phyloP scores from a whole-genome alignment of 2,888 invertebrate genomes.

The Tenthredo notha region DNA sequence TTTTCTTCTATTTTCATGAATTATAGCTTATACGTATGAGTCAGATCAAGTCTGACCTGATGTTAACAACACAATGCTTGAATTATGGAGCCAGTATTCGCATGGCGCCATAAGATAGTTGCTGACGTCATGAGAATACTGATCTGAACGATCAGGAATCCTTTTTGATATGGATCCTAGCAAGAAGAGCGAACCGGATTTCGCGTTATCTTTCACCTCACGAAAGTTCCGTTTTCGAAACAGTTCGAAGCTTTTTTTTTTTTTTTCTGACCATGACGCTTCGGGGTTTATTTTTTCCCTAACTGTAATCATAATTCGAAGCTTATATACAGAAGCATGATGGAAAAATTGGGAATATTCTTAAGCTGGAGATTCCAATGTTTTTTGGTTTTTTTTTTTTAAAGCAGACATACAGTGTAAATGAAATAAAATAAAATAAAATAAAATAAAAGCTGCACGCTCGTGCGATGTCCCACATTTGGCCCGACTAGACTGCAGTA shows the following conservation, averaged over 20 bases:
- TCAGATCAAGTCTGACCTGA: background rate
- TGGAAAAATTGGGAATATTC: too few relatives aligned
- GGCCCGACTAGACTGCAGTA: background rate
- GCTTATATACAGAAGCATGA: background rate
- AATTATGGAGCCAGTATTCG: background rate
- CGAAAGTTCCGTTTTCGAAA: background rate
- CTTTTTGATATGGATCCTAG: background rate
- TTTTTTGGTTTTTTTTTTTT: background rate
- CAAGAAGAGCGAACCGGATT: background rate
- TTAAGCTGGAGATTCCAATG: background rate
- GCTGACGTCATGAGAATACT: conserved; percentile 33
- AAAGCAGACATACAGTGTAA: background rate
- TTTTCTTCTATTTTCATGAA: background rate
- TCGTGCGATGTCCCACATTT: conserved; percentile 3
- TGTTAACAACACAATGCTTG: conserved; percentile 27
- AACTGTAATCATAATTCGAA: background rate
- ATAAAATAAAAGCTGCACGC: conserved; percentile 20
- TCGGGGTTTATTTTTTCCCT: background rate
- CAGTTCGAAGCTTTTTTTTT: background rate
- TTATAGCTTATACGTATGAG: background rate
- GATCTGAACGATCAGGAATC: conserved; percentile 2
- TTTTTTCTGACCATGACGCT: background rate
- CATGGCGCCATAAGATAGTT: background rate
- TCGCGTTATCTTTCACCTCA: conserved; percentile 28
- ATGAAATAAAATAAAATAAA: background rate